A percentile compares a stretch with the other conserved stretches of the same genome.
These are phyloP conservation scores for Cylloceria caligata DNA, from an alignment of 2,888 invertebrate species.

Conservation along the genomic window DNA sequence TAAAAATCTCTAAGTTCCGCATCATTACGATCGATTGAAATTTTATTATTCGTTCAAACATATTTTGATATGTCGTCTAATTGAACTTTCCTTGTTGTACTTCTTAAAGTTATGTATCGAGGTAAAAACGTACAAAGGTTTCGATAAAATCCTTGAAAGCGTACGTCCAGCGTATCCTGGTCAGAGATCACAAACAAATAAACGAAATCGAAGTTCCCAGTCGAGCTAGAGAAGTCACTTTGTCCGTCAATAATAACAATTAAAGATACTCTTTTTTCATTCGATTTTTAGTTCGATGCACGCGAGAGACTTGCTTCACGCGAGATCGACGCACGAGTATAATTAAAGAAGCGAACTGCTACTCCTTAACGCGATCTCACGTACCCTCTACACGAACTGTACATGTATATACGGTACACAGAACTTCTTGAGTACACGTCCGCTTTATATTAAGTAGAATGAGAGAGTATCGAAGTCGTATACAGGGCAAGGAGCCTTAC, in stretches of 20 bases:
- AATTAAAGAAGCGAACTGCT: conserved; percentile 43
- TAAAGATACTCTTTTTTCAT: not conserved
- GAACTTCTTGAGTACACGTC: conserved; percentile 11
- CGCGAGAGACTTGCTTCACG: conserved; percentile 20
- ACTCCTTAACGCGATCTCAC: conserved; percentile 42
- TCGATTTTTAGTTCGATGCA: not conserved
- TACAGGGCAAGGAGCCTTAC: conserved; percentile 59
- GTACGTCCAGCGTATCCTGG: no score
- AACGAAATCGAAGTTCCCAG: not conserved
- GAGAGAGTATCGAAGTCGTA: conserved; percentile 47
- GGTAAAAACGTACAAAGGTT: no score
- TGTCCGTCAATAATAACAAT: conserved; percentile 24
- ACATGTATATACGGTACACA: not conserved
- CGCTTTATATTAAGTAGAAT: conserved; percentile 24
- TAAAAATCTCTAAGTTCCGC: no score
- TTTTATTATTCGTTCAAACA: no score
- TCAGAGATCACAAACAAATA: not conserved
- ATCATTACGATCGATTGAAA: no score
- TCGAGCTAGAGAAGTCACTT: not conserved
- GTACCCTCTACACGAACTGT: not conserved
- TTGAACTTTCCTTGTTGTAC: no score
- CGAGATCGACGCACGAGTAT: conserved; percentile 24
- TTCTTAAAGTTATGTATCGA: no score
- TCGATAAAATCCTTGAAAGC: no score
- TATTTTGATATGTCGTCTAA: no score